phyloP scores from a whole-genome alignment of 2,113 vertebrate species.

The Arothron firmamentum region DNA sequence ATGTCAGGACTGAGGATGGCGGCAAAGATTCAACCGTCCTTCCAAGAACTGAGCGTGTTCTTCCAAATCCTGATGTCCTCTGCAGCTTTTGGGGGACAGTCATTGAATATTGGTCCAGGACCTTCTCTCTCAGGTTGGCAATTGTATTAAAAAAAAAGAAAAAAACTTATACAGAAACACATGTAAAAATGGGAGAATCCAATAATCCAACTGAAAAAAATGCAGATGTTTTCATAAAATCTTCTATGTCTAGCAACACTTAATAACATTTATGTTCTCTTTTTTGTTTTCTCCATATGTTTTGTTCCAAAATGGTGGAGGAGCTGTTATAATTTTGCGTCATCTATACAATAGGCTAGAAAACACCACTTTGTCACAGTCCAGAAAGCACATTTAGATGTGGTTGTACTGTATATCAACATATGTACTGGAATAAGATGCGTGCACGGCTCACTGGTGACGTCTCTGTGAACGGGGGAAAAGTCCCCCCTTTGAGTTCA shows the following conservation, averaged over 20 bases:
- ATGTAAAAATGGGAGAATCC: constrained; percentile 75
- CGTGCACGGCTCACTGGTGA: constrained; percentile 92
- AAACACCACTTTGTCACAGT: constrained; percentile 99
- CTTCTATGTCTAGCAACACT: constrained; percentile 97
- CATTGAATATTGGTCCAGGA: constrained; percentile 55
- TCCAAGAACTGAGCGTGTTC: constrained; percentile 38
- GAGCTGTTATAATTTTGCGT: constrained; percentile 98
- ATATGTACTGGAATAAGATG: constrained; percentile 95
- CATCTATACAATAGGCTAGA: constrained; percentile 99
- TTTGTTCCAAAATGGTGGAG: constrained; percentile 91
- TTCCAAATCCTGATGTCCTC: constrained; percentile 17
- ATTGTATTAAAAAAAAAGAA: constrained; percentile 71
- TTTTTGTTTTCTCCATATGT: constrained; percentile 64
- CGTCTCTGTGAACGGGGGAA: constrained; percentile 69
- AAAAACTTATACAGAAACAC: constrained; percentile 73
- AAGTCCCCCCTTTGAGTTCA: constrained; percentile 79
- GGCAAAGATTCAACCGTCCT: constrained; percentile 65
- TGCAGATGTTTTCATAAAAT: constrained; percentile 88
- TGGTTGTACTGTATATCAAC: constrained; percentile 98
- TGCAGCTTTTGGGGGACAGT: constrained; percentile 48
- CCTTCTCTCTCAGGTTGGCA: constrained; percentile 54
- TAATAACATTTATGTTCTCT: constrained; percentile 87
- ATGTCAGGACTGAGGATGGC: constrained; percentile 59
- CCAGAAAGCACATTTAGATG: constrained; percentile 99
- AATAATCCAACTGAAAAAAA: constrained; percentile 76